Base-by-base conservation (phyloP, 2,113 vertebrate species). In the Albula goreensis region DNA sequence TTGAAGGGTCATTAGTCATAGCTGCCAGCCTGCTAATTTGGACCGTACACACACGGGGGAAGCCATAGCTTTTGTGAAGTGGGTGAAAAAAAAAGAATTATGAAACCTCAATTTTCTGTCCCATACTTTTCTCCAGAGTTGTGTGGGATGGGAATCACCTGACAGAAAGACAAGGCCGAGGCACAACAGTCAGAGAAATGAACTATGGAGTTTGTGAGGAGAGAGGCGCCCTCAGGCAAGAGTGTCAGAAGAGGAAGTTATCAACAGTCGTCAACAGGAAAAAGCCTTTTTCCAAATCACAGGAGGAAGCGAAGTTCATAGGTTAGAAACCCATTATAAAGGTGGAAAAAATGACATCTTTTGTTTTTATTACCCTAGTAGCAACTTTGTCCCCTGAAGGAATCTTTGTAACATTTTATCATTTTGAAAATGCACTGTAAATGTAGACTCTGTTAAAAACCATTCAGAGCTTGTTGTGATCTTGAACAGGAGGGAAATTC, bases 1-100 rank as follows among this genome's bases (percentile, higher is more conserved):
- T 74, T 74, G 70, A 74, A 74, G 70, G 70, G 70, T 10, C 70
- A 74, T 74, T 74, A 74, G 70, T 74, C 70, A 74, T 74, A 31
- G 70, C 70, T 74, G 70, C 70, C 22, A n/a, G 70, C 70, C n/a
- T 31, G 70, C 70, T 74, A 74, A 74, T 74, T 74, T 19, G 70
- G 70, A 74, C 70, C n/a, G 22, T 31, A 31, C n/a, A 31, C 8
- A 31, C n/a, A 31, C 31, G 22, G 9, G 70, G 70, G 22, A 31
- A 74, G 31, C n/a, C 22, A 10, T 74, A n/a, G n/a, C 31, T 41
- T 74, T 74, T 74, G 70, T 10, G 70, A 74, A 74, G 70, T 74
- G 70, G 60, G 70, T 22, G 22, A 31, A 31, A 31, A 70, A 31
- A 31, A 31, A 31, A 70, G 22, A 74, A 74, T 25, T 74, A 31